Evolutionary conservation across 2,113 vertebrate species (phyloP), one percentile per base, ranked within the genome.

Genomic region (Meles meles): DNA sequence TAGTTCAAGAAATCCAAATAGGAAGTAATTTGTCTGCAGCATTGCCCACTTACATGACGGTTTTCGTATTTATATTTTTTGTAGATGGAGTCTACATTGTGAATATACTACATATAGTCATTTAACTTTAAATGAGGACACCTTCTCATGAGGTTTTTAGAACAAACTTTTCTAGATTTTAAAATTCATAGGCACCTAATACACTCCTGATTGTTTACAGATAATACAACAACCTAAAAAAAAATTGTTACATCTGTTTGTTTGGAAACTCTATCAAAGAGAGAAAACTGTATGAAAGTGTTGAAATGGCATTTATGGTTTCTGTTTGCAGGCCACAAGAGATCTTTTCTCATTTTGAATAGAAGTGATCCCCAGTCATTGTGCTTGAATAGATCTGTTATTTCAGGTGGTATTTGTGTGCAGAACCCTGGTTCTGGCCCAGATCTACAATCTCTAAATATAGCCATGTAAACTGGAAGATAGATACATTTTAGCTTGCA

Each of bases 361-460:
- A 84, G 65, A 83, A 59, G n/a, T 79, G 82, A 82, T 31, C 63
- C 55, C 57, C 49, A 79, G 10, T 77, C 27, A 44, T 31, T 9
- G 15, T 74, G 69, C 57, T 77, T 90, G 89, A 83, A 77, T 65
- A 96, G 63, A 69, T 83, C 25, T 89, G 88, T 95, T 92, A 72
- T 95, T 97, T 93, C 83, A 94, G 44, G 27, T 74, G n/a, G 4
- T 93, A 49, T 96, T 88, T 88, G 27, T 95, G 84, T 79, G 94
- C 59, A 92, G 63, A 95, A 84, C 89, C 67, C 94, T 20, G 72
- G 42, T 94, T 88, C 29, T 29, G 69, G 81, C 76, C 93, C 79
- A 95, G 67, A 93, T 95, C 67, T 27, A 4, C n/a, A 55, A 5
- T 92, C 21, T 94, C 82, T 94, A 61, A 93, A 95, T 79, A 96